These are phyloP conservation scores for Chironomus tepperi DNA, from an alignment of 1,140 invertebrate genomes.

Conservation along the genomic window DNA sequence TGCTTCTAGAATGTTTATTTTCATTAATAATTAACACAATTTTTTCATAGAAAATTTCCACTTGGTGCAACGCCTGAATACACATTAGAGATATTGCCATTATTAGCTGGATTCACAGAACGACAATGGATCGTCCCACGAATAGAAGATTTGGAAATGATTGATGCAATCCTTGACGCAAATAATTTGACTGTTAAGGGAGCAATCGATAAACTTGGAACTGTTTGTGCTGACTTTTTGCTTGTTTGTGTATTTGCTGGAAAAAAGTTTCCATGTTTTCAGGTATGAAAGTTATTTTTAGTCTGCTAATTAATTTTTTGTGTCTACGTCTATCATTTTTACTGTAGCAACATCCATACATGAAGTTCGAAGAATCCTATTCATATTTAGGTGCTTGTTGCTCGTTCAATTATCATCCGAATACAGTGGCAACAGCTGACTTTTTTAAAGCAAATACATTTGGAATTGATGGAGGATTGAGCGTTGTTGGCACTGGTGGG, in stretches of 20 bases:
- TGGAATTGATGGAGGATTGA: not conserved
- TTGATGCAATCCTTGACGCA: not conserved
- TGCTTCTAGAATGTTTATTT: not conserved
- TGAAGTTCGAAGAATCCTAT: not conserved
- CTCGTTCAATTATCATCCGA: not conserved
- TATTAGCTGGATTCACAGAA: not conserved
- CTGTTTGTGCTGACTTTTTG: not conserved
- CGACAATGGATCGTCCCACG: not conserved
- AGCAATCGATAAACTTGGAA: not conserved
- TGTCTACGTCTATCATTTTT: not conserved
- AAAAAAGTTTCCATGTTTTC: slow-evolving; percentile 7
- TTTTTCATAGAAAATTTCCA: not conserved
- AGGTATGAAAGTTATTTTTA: not conserved
- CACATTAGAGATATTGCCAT: not conserved
- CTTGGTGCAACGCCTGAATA: not conserved
- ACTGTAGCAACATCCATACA: not conserved
- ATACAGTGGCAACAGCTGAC: not conserved
- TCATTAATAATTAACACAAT: not conserved
- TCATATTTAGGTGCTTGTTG: not conserved
- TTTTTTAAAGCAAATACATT: not conserved
- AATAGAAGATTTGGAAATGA: slow-evolving; percentile 4
- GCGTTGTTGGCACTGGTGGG: not conserved
- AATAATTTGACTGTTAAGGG: not conserved
- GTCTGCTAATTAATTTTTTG: not conserved
- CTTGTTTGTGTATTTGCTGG: slow-evolving; percentile 17